Evolutionary conservation across 2,113 vertebrate species (phyloP).

Genomic region (Regulus satrapa): DNA sequence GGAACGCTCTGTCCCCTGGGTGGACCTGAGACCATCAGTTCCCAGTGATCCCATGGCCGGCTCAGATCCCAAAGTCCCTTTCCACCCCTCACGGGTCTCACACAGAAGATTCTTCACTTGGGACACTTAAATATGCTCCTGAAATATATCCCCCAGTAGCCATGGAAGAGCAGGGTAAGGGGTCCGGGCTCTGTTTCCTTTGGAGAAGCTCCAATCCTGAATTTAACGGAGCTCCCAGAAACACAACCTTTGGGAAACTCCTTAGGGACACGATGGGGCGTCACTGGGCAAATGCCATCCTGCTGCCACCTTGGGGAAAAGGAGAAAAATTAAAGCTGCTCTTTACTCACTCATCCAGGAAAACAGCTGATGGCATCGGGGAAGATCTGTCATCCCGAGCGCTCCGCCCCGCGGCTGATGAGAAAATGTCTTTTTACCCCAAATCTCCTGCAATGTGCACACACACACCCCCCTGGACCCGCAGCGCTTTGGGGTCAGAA

Average conservation of each 20-base stretch:
- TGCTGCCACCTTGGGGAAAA: not conserved
- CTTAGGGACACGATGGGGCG: too few species aligned
- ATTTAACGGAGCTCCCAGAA: not conserved
- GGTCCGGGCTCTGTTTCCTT: not conserved
- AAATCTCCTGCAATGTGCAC: not conserved
- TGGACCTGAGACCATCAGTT: not conserved
- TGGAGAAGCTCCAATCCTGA: not conserved
- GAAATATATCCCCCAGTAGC: not conserved
- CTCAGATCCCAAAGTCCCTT: not conserved
- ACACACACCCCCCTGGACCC: not conserved
- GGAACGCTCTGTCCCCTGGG: not conserved
- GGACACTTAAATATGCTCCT: not conserved
- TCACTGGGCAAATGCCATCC: not conserved
- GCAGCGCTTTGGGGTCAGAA: not conserved
- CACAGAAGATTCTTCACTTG: not conserved
- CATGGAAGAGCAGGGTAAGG: not conserved
- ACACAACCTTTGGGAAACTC: too few species aligned
- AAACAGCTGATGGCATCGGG: accelerated
- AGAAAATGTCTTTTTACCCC: not conserved
- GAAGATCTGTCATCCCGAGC: accelerated
- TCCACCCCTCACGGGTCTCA: not conserved
- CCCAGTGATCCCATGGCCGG: not conserved
- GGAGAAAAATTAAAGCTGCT: not conserved
- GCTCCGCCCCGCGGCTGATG: not conserved
- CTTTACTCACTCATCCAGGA: not conserved